A percentile compares a stretch with the other conserved stretches of the same genome.
These are phyloP conservation scores for Eurypyga helias DNA, from an alignment of 2,113 vertebrate genomes.

Conservation along the genomic window DNA sequence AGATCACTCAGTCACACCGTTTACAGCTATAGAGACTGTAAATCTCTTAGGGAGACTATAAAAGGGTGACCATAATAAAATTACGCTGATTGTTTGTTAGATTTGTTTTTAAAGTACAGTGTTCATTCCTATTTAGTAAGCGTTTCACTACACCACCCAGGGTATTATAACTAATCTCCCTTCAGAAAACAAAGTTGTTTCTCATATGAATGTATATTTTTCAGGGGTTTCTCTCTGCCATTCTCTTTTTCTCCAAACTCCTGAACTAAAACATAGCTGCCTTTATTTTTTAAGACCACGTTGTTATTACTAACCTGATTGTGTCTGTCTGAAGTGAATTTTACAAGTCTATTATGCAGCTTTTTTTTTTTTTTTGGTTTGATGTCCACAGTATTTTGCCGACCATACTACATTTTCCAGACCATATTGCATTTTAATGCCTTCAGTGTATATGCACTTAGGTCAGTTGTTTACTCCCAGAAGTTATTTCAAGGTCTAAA, in stretches of 20 bases:
- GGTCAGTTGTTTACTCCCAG: constrained; percentile 51
- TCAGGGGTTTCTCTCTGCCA: neutral
- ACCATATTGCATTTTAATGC: constrained; percentile 38
- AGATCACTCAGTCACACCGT: constrained; percentile 52
- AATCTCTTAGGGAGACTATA: constrained; percentile 31
- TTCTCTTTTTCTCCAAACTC: neutral
- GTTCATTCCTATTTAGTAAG: constrained; percentile 25
- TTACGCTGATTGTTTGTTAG: constrained; percentile 12
- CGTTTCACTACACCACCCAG: neutral
- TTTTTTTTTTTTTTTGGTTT: neutral
- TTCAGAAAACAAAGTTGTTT: neutral
- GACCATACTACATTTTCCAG: neutral
- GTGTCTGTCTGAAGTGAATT: neutral
- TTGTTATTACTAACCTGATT: neutral
- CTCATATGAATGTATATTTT: neutral
- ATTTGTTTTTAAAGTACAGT: constrained; percentile 5
- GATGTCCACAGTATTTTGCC: neutral
- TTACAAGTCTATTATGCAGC: neutral
- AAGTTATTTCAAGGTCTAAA: constrained; percentile 55
- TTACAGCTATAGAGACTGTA: constrained; percentile 37
- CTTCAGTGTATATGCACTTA: constrained; percentile 40
- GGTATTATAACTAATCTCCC: neutral
- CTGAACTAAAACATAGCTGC: neutral
- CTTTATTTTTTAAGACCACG: neutral
- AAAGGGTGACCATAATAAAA: constrained; percentile 1